Conservation (phyloP, 1,140 invertebrate species). For the Pygmarrhopalites habei region DNA sequence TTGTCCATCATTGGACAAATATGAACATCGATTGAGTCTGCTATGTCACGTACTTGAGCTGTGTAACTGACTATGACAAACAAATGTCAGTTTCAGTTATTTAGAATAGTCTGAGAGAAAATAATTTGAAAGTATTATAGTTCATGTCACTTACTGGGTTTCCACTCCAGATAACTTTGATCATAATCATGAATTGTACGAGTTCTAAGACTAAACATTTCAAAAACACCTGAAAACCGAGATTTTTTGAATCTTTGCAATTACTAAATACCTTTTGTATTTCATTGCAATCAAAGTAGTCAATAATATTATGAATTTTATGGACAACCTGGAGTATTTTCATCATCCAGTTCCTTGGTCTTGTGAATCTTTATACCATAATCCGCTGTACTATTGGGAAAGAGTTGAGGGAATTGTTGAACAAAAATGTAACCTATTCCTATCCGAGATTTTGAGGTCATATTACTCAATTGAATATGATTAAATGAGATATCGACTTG, state of each 20-base stretch:
- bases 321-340: constrained; percentile 35
- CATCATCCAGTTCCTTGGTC: constrained; percentile 29
- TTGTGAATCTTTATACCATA: constrained; percentile 12
- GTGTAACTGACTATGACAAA: no score
- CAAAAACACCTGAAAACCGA: constrained; percentile 38
- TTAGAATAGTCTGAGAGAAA: no score
- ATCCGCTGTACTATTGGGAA: not conserved
- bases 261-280: no score
- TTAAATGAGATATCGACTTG: constrained; percentile 35
- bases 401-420: constrained; percentile 9
- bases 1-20: constrained; percentile 8
- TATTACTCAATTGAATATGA: constrained; percentile 24
- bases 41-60: constrained; percentile 20
- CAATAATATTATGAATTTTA: no score
- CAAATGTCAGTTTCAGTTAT: no score
- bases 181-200: constrained; percentile 18
- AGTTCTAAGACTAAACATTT: constrained; percentile 23
- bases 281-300: no score
- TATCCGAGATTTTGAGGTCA: constrained; percentile 19
- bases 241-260: no score
- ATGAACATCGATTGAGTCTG: constrained; percentile 32
- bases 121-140: no score
- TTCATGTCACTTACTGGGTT: no score
- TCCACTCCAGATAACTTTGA: constrained; percentile 35
- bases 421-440: constrained; percentile 29